A percentile compares a stretch with the other conserved stretches of the same genome.
phyloP scores from a whole-genome alignment of 2,797 vertebrate species.

The Acestrorhynchus altus region DNA sequence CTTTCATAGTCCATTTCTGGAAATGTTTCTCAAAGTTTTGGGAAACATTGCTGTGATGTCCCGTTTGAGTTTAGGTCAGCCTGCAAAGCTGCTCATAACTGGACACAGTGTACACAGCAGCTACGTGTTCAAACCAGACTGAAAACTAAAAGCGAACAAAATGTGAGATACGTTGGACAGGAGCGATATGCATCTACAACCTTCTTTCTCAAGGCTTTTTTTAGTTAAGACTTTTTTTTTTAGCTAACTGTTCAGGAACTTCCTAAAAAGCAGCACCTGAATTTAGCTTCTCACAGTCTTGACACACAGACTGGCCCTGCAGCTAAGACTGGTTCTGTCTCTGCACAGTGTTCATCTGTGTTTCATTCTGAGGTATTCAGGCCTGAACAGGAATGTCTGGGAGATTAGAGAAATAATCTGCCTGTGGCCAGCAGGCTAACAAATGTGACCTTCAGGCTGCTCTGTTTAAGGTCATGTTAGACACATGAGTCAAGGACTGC shows the following conservation, averaged over 20 bases:
- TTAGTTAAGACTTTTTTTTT: too few species aligned
- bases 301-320: not conserved
- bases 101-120: too few species aligned
- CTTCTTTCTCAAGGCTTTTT: not conserved
- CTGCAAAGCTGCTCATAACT: constrained; percentile 3
- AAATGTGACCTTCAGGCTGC: not conserved
- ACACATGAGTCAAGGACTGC: not conserved
- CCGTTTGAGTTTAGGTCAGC: constrained; percentile 19
- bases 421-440: not conserved
- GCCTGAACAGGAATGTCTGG: not conserved
- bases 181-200: too few species aligned
- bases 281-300: not conserved
- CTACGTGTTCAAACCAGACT: too few species aligned
- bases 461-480: not conserved
- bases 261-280: not conserved
- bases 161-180: too few species aligned
- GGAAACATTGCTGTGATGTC: constrained; percentile 27
- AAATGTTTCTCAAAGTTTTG: too few species aligned
- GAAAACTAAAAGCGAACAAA: too few species aligned
- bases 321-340: not conserved
- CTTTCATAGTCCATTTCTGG: not conserved
- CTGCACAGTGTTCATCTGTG: not conserved
- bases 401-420: not conserved
- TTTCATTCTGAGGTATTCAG: not conserved
- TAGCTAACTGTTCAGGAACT: not conserved